phyloP scores from a whole-genome alignment of 2,888 invertebrate genomes.

The Diaphora mendica region DNA sequence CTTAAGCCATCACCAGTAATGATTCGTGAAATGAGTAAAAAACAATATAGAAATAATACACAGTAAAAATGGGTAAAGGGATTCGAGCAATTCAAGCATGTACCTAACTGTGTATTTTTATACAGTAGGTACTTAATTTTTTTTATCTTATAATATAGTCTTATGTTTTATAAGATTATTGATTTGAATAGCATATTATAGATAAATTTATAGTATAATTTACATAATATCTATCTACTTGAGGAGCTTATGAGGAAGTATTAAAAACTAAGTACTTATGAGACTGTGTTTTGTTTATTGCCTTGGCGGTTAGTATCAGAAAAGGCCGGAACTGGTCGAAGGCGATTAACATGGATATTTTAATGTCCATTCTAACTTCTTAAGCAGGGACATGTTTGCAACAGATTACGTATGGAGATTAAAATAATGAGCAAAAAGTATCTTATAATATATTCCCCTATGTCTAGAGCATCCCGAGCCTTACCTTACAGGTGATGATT shows the following conservation, averaged over 20 bases:
- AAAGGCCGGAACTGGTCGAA: conserved; percentile 1
- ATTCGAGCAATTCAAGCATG: too few species aligned
- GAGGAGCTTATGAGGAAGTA: not conserved
- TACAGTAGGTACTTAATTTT: not conserved
- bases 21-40: not conserved
- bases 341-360: not conserved
- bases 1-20: not conserved
- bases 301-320: not conserved
- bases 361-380: conserved; percentile 16
- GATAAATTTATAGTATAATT: not conserved
- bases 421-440: conserved; percentile 29
- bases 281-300: not conserved
- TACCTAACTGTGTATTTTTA: not conserved
- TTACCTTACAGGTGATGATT: conserved; percentile 2
- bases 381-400: conserved; percentile 20
- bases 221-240: not conserved
- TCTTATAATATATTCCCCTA: conserved; percentile 14
- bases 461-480: conserved; percentile 19
- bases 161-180: not conserved
- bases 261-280: not conserved
- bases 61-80: not conserved
- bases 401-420: conserved; percentile 22
- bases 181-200: not conserved
- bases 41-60: not conserved
- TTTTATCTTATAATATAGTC: not conserved